Conservation (phyloP, 2,888 invertebrate genomes). For the Eupsilia transversa region DNA sequence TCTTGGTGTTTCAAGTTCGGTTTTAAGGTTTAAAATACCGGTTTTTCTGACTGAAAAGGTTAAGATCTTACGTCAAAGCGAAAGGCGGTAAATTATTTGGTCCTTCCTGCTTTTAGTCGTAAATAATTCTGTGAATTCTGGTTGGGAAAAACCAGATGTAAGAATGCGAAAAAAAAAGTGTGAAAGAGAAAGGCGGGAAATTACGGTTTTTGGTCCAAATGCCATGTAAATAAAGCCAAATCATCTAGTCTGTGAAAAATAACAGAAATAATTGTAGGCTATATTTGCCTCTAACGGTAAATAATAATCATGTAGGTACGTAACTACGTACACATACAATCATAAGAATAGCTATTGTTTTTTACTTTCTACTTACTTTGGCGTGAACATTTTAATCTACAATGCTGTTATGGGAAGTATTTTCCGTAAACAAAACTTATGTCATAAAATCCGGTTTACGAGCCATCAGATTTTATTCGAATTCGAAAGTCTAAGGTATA, state of each 20-base stretch:
- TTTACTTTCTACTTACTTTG: constrained; percentile 16
- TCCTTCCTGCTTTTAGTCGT: background rate
- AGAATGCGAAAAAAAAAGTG: background rate
- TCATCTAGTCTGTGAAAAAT: background rate
- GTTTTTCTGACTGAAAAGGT: background rate
- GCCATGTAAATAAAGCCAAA: background rate
- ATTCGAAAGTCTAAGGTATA: constrained; percentile 26
- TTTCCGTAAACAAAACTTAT: constrained; percentile 1
- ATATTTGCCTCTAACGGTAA: constrained; percentile 22
- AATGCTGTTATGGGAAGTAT: background rate
- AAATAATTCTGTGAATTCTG: background rate
- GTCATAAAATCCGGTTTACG: constrained; percentile 2
- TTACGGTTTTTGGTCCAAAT: background rate
- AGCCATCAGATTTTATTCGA: background rate
- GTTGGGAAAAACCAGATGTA: background rate
- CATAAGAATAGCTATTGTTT: constrained; percentile 5
- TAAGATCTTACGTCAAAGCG: background rate
- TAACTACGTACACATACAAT: background rate
- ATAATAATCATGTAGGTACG: background rate
- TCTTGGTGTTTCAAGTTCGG: background rate
- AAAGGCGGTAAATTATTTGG: background rate
- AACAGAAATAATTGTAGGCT: background rate
- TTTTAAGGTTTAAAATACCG: background rate
- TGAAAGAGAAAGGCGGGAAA: background rate
- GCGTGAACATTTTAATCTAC: constrained; percentile 21